Percentiles rank a stretch among this genome's conserved stretches.
These are phyloP conservation scores for Papilio gigon DNA, from an alignment of 2,888 invertebrate species.

Conservation along the genomic window DNA sequence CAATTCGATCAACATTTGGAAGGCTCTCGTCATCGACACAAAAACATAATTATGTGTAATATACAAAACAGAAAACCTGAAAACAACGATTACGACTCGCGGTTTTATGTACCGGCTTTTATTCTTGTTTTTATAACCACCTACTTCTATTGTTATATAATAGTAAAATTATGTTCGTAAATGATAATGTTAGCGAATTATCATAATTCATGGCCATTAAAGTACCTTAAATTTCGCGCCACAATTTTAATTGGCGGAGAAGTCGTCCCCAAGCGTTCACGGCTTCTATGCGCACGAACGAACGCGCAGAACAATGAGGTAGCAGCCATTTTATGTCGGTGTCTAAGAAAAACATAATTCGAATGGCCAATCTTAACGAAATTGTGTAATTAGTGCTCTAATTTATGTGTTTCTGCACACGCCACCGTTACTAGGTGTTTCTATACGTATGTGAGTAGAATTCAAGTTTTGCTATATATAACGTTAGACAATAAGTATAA, in stretches of 20 bases:
- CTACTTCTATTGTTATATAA: constrained; percentile 64
- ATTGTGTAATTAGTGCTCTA: constrained; percentile 83
- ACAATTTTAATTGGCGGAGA: constrained; percentile 82
- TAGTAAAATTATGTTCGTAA: constrained; percentile 61
- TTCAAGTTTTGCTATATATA: constrained; percentile 71
- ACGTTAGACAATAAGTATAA: constrained; percentile 63
- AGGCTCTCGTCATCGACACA: constrained; percentile 71
- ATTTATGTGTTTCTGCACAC: constrained; percentile 81
- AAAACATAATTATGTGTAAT: constrained; percentile 54
- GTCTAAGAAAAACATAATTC: constrained; percentile 81
- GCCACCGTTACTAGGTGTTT: constrained; percentile 76
- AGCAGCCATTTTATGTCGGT: constrained; percentile 84
- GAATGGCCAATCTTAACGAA: constrained; percentile 83
- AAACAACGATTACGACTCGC: constrained; percentile 55
- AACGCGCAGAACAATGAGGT: constrained; percentile 83
- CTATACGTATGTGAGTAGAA: constrained; percentile 79
- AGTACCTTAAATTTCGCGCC: constrained; percentile 81
- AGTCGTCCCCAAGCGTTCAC: constrained; percentile 82
- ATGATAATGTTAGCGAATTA: constrained; percentile 53
- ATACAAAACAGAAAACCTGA: constrained; percentile 49
- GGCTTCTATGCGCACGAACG: constrained; percentile 83
- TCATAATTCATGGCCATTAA: constrained; percentile 56
- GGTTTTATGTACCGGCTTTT: constrained; percentile 63
- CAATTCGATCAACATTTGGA: constrained; percentile 75
- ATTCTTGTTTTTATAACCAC: constrained; percentile 61